Base-by-base conservation (phyloP, 2,888 invertebrate genomes). In the Autographa pulchrina region DNA sequence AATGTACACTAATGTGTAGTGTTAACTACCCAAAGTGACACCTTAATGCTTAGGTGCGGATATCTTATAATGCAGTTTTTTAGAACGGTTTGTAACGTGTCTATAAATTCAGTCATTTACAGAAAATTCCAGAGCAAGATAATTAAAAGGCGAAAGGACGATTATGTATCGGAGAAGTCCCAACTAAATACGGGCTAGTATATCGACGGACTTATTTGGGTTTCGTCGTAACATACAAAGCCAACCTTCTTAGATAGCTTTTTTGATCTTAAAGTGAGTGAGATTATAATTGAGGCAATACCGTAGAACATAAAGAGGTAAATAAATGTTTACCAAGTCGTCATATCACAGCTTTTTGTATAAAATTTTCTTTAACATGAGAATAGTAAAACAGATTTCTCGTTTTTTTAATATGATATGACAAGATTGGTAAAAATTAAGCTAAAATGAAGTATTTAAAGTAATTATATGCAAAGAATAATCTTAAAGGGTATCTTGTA, bases 241-340 rank as follows among this genome's bases (percentile, higher is more conserved):
- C 25, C 25, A 25, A 25, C 25, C 25, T 25, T 25, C 25, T 2
- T 3, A 25, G 25, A 25, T 25, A 25, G 2, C 25, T 25, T 25
- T 25, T 25, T 4, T 0, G 31, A 7, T 31, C 31, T 32, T 7
- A 16, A 58, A 59, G 64, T 62, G 72, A 75, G 76, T 85, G 83
- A 88, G 86, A 89, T 87, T 77, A 86, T 86, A 84, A 74, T 72
- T 72, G 73, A 85, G 78, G 67, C 72, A 64, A 80, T 80, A 82
- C 70, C 72, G 75, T 72, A 80, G 65, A 71, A 66, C 65, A 64
- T 61, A 58, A 72, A 56, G 68, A 71, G 32, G 35, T 62, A 65
- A 48, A 48, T 48, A 48, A 65, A 56, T 48, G 56, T 65, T 72
- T 66, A 54, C 63, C 70, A 74, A 77, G 25, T 16, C 56, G 41